These are phyloP conservation scores for Silurus glanis DNA, from an alignment of 2,113 vertebrate species.

Conservation along the genomic window DNA sequence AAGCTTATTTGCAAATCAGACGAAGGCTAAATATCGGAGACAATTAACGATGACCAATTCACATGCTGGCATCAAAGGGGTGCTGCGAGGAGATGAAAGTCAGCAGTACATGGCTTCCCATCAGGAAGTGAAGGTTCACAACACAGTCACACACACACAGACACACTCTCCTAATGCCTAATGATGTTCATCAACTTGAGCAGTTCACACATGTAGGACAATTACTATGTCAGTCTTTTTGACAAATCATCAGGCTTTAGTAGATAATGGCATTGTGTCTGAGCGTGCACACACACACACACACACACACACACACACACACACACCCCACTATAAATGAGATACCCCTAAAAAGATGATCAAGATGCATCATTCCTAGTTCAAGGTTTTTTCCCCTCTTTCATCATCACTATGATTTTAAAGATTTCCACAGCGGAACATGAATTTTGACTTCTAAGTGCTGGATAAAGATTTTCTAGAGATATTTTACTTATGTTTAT, in stretches of 20 bases:
- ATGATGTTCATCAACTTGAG: neutral
- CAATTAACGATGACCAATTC: slow-evolving; percentile 50
- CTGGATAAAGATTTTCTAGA: no score
- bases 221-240: slow-evolving; percentile 22
- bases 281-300: neutral
- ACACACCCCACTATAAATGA: neutral
- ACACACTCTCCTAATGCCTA: slow-evolving; percentile 16
- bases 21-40: slow-evolving; percentile 50
- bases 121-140: slow-evolving; percentile 28
- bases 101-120: slow-evolving; percentile 19
- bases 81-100: slow-evolving; percentile 29
- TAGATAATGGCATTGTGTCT: neutral
- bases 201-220: neutral
- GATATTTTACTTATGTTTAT: no score
- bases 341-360: neutral
- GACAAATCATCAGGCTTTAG: neutral
- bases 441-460: neutral
- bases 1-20: slow-evolving; percentile 43
- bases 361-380: neutral
- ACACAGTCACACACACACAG: slow-evolving; percentile 19
- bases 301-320: neutral
- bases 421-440: neutral
- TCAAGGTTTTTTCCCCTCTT: neutral
- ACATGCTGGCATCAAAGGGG: slow-evolving; percentile 40
- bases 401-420: neutral